Base-by-base conservation (phyloP, 2,888 invertebrate genomes). In the Netelia melanura region DNA sequence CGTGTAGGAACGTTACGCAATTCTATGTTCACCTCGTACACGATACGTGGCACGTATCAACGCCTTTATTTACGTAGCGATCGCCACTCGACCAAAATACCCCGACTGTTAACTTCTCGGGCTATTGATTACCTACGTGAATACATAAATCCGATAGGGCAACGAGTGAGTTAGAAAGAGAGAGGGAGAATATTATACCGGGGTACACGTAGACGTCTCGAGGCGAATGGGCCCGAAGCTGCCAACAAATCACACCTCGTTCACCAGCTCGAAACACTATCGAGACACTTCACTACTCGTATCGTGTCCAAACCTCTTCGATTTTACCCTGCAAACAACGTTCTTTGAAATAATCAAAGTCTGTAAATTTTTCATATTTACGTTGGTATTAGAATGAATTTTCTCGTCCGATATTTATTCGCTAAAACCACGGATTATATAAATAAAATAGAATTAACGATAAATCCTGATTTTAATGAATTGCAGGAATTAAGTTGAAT, bases 61-160 rank as follows among this genome's bases (percentile, higher is more conserved):
- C 56, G 78, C 64, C 61, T 78, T 70, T 89, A 88, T 89, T 90
- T 89, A 89, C 91, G 88, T 89, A 87, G 87, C 88, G 72, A 78
- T 75, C 86, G 81, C 85, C 88, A 86, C 88, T 89, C 78, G 90
- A 92, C 30, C 89, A 89, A 90, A 91, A 91, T 90, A 89, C 86
- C 30, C 88, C 86, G 87, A 86, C 88, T 87, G 89, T 90, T 90
- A 87, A 86, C 88, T 88, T 89, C 86, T 87, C 78, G 79, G 85
- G 85, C 86, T 91, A 91, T 91, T 88, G 91, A 90, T 91, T 89
- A 89, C 89, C 88, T 86, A 89, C 88, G 79, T 87, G 87, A 87
- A 89, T 88, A 89, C 89, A 90, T 90, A 90, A 92, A 91, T 90
- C 88, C 86, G 88, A 89, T 88, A 90, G 89, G 74, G 61, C 48